These are phyloP conservation scores for Phrynocephalus vlangalii DNA, from an alignment of 2,797 vertebrate species.

Conservation along the genomic window DNA sequence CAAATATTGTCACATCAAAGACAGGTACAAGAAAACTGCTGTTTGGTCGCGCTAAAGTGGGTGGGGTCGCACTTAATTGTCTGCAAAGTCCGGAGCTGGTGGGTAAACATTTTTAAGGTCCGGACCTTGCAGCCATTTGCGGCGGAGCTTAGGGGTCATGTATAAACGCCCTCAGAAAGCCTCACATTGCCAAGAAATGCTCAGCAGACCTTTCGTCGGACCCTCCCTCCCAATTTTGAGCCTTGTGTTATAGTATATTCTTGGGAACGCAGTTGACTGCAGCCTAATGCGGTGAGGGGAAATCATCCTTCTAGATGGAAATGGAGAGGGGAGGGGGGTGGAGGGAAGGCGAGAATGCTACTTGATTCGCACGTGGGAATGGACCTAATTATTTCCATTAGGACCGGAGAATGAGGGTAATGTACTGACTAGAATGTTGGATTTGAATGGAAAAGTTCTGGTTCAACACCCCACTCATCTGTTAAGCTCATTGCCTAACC, in stretches of 20 bases:
- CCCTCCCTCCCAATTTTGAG: slow-evolving; percentile 25
- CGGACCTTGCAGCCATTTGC: too few species aligned
- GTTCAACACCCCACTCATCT: neutral
- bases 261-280: slow-evolving; percentile 20
- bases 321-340: neutral
- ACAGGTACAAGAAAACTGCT: too few species aligned
- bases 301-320: slow-evolving; percentile 5
- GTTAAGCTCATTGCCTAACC: neutral
- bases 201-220: neutral
- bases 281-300: neutral
- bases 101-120: too few species aligned
- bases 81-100: too few species aligned
- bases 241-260: slow-evolving; percentile 38
- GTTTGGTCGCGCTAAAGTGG: too few species aligned
- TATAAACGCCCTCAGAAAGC: neutral
- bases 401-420: neutral
- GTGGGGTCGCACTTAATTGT: too few species aligned
- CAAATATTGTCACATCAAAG: too few species aligned
- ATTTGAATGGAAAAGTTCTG: neutral
- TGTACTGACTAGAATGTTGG: neutral
- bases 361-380: neutral
- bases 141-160: too few species aligned
- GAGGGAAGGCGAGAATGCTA: neutral
- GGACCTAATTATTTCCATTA: neutral
- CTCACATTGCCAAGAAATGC: neutral